These are phyloP conservation scores for Myripristis jacobus DNA, from an alignment of 2,797 vertebrate genomes.

Conservation along the genomic window DNA sequence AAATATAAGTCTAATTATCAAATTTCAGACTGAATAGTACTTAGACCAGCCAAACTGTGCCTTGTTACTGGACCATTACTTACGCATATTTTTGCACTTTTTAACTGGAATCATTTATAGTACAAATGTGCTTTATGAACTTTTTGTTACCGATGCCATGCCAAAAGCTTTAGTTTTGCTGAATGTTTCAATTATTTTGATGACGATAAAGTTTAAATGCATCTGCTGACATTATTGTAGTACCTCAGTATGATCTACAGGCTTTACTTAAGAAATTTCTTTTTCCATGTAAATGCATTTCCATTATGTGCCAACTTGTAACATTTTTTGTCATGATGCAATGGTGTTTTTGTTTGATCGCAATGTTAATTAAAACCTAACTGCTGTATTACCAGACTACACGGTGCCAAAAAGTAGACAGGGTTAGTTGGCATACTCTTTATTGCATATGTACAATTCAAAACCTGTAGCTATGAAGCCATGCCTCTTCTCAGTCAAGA, in stretches of 20 bases:
- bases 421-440: constrained; percentile 58
- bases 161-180: constrained; percentile 4
- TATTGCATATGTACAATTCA: constrained; percentile 77
- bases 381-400: not conserved
- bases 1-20: not conserved
- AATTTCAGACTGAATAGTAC: not conserved
- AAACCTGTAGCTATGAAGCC: constrained; percentile 20
- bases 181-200: constrained; percentile 34
- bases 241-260: constrained; percentile 62
- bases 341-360: constrained; percentile 26
- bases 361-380: constrained; percentile 8
- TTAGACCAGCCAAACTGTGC: constrained; percentile 38
- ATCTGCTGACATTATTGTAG: constrained; percentile 29
- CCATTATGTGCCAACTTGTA: constrained; percentile 36
- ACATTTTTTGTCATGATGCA: constrained; percentile 7
- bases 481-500: constrained; percentile 39
- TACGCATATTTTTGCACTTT: constrained; percentile 47
- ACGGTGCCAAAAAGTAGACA: constrained; percentile 31
- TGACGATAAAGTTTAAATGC: constrained; percentile 15
- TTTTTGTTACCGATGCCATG: constrained; percentile 20
- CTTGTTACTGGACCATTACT: constrained; percentile 34
- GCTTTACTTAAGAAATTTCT: constrained; percentile 57
- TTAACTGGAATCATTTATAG: constrained; percentile 14
- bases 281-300: constrained; percentile 13
- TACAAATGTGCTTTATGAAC: constrained; percentile 17